These are phyloP conservation scores for Pao palembangensis DNA, from an alignment of 2,113 vertebrate species.

Conservation along the genomic window DNA sequence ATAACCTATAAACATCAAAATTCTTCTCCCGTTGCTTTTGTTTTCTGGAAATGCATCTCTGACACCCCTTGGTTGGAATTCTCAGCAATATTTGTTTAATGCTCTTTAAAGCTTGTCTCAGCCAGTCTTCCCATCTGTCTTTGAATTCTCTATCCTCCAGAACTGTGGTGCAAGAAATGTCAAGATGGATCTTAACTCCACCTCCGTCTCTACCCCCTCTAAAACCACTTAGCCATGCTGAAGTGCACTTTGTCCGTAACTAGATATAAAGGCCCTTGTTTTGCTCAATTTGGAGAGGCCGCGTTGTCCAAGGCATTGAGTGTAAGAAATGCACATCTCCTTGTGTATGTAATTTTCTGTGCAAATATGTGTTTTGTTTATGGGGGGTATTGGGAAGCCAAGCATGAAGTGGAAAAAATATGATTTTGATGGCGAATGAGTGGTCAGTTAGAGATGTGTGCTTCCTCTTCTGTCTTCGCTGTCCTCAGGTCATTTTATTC, in stretches of 20 bases:
- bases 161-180: constrained; percentile 66
- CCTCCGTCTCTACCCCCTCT: constrained; percentile 47
- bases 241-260: constrained; percentile 69
- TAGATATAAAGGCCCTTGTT: constrained; percentile 68
- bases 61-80: constrained; percentile 64
- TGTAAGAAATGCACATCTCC: constrained; percentile 70
- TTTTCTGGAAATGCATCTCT: constrained; percentile 37
- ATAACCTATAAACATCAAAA: constrained; percentile 72
- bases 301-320: constrained; percentile 69
- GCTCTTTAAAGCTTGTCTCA: constrained; percentile 76
- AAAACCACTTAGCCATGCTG: constrained; percentile 72
- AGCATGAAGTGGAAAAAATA: constrained; percentile 80
- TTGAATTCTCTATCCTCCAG: constrained; percentile 54
- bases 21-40: constrained; percentile 11
- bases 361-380: constrained; percentile 80
- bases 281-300: constrained; percentile 61
- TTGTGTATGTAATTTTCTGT: constrained; percentile 72
- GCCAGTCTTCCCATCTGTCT: constrained; percentile 65
- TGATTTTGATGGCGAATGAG: constrained; percentile 75
- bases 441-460: constrained; percentile 76
- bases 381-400: constrained; percentile 72
- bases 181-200: constrained; percentile 68
- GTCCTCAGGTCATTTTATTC: constrained; percentile 73
- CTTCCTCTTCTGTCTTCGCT: constrained; percentile 67
- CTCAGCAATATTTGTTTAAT: constrained; percentile 75